Base-by-base conservation (phyloP, 1,140 invertebrate species). In the Rhysida immarginata region DNA sequence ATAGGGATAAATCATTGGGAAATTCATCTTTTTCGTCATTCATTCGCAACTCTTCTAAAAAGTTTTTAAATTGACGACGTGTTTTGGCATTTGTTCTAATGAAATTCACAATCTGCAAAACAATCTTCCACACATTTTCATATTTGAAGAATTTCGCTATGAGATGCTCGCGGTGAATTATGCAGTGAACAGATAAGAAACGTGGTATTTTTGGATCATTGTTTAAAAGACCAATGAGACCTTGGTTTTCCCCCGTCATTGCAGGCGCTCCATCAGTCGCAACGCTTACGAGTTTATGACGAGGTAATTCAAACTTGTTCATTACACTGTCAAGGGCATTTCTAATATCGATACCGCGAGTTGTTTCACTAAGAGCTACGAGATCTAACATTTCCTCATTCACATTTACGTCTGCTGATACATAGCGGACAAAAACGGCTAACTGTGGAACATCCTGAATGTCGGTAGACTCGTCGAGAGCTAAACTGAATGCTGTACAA, bases 261-360 rank as follows among this genome's bases (percentile, higher is more conserved):
- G 57, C 53, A 54, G 57, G 44, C 54, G 53, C 53, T 58, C 57
- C 57, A 58, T 58, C 44, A 21, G 52, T 54, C 53, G 52, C n/a
- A n/a, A n/a, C n/a, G n/a, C 52, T 35, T 35, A 35, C 16, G 16
- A 16, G 29, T 35, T 35, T 35, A 35, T 35, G 5, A 16, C 16
- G 29, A 5, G 29, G 29, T 8, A 35, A 8, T 35, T 35, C 29
- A 35, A 35, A 35, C 29, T 35, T 35, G 29, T 35, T 35, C 5
- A 48, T 54, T 24, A 58, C 51, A 44, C 23, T 27, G 2, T 11
- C 29, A 48, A 21, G 16, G 42, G 43, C 29, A 35, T 16, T 35
- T 35, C 16, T 35, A 35, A 35, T 53, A 53, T 45, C 23, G 27
- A 46, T 41, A 27, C 43, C 43, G 8, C 26, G 24, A 44, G 43